These are phyloP conservation scores for Drosophila recens DNA, from an alignment of 2,888 invertebrate species.

Conservation along the genomic window DNA sequence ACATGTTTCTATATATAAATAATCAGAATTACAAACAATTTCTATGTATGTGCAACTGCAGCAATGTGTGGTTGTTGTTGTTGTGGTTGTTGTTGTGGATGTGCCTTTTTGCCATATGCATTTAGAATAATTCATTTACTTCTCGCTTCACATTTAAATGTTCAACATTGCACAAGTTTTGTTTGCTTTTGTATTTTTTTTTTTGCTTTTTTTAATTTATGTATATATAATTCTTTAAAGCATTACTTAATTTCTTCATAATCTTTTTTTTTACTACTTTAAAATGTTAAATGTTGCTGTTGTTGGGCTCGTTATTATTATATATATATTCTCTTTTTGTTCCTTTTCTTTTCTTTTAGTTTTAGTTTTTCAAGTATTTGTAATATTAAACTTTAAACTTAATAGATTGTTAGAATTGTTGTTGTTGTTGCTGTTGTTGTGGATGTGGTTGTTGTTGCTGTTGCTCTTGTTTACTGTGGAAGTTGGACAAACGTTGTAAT, in stretches of 20 bases:
- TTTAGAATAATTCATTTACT: slow-evolving; percentile 45
- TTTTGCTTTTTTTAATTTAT: slow-evolving; percentile 29
- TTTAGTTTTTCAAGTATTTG: slow-evolving; percentile 37
- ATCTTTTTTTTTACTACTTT: slow-evolving; percentile 57
- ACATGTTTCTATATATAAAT: slow-evolving; percentile 44
- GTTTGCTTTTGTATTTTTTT: slow-evolving; percentile 43
- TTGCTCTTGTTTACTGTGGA: slow-evolving; percentile 60
- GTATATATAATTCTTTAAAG: slow-evolving; percentile 64
- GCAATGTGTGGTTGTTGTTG: slow-evolving; percentile 46
- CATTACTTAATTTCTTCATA: slow-evolving; percentile 58
- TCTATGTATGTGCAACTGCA: slow-evolving; percentile 63
- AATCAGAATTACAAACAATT: slow-evolving; percentile 50
- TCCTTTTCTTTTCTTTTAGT: slow-evolving; percentile 27
- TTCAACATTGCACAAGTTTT: slow-evolving; percentile 78
- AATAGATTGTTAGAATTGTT: slow-evolving; percentile 81
- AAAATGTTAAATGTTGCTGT: slow-evolving; percentile 79
- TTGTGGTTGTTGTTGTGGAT: slow-evolving; percentile 36
- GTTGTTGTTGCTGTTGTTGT: slow-evolving; percentile 31
- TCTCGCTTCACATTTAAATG: slow-evolving; percentile 60
- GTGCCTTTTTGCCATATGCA: slow-evolving; percentile 25
- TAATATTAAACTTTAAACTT: slow-evolving; percentile 73
- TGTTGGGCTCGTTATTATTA: slow-evolving; percentile 58
- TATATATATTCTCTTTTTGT: slow-evolving; percentile 27
- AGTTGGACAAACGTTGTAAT: slow-evolving; percentile 67
- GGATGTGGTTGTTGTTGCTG: slow-evolving; percentile 43